Conservation (phyloP, 1,140 invertebrate genomes). For the Parasteatoda tepidariorum region DNA sequence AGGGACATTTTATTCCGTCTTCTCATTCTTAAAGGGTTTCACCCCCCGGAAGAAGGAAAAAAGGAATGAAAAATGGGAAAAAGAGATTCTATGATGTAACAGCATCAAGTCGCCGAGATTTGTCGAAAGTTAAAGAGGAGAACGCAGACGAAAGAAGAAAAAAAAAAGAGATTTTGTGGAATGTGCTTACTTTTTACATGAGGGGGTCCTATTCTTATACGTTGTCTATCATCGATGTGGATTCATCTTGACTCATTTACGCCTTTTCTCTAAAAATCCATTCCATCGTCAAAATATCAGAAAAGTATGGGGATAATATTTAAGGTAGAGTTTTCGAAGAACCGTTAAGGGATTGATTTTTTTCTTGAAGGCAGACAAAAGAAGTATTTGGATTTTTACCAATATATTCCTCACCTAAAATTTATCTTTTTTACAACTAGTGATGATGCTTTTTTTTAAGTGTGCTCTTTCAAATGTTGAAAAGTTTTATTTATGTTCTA, state of each 20-base stretch:
- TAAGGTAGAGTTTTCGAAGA: background rate
- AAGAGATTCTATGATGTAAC: constrained; percentile 1
- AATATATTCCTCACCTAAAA: too few species aligned
- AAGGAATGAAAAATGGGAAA: background rate
- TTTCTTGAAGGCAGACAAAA: too few species aligned
- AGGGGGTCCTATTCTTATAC: background rate
- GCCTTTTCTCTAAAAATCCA: background rate
- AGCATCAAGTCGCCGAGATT: constrained; percentile 4
- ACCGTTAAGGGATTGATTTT: background rate
- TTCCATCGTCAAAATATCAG: background rate
- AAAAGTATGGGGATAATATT: background rate
- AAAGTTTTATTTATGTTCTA: too few species aligned
- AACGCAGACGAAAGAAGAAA: background rate
- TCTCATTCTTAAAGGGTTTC: background rate
- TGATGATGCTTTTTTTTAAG: too few species aligned
- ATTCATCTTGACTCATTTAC: background rate
- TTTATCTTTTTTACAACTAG: too few species aligned
- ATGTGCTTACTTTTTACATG: background rate
- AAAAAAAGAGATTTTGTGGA: background rate
- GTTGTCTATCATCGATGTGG: background rate
- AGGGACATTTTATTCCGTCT: background rate
- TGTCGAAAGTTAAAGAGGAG: background rate
- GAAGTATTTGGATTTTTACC: too few species aligned
- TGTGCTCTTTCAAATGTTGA: too few species aligned
- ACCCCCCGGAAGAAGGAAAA: background rate